Evolutionary conservation across 1,140 invertebrate species (phyloP).

Genomic region (Eumeta japonica): DNA sequence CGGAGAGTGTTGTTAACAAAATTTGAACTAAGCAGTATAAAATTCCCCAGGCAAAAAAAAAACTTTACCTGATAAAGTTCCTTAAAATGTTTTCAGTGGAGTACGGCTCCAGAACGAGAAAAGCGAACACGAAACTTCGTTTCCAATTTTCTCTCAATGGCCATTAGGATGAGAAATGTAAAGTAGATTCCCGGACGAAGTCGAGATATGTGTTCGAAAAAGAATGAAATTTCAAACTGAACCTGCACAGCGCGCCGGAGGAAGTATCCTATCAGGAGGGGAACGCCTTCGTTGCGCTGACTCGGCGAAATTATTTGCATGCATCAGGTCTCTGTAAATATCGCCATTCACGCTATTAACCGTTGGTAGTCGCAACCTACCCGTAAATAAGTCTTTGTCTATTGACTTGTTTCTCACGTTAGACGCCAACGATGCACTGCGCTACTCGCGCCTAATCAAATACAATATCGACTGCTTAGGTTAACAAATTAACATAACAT

Average conservation of each 20-base stretch:
- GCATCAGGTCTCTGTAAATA: constrained; percentile 13
- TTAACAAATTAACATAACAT: no score
- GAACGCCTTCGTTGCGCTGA: constrained; percentile 31
- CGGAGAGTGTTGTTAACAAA: constrained; percentile 10
- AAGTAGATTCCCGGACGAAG: constrained; percentile 41
- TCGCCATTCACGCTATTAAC: no score
- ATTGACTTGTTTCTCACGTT: no score
- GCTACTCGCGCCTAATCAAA: no score
- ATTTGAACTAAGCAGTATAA: no score
- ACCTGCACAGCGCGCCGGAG: constrained; percentile 26
- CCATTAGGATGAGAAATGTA: constrained; percentile 47
- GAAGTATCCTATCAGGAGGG: constrained; percentile 19
- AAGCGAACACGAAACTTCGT: constrained; percentile 40
- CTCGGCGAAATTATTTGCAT: constrained; percentile 27
- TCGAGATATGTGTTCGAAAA: constrained; percentile 49
- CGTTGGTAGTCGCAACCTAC: no score
- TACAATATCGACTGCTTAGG: no score
- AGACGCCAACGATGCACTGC: no score
- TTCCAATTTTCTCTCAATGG: constrained; percentile 49
- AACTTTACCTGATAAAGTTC: constrained; percentile 1
- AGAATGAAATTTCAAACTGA: constrained; percentile 52
- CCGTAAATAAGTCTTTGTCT: no score
- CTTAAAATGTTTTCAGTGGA: constrained; percentile 1
- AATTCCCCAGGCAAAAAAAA: no score
- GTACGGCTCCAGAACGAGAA: constrained; percentile 17